These are phyloP conservation scores for Apteryx mantelli DNA, from an alignment of 2,113 vertebrate species.

Conservation along the genomic window DNA sequence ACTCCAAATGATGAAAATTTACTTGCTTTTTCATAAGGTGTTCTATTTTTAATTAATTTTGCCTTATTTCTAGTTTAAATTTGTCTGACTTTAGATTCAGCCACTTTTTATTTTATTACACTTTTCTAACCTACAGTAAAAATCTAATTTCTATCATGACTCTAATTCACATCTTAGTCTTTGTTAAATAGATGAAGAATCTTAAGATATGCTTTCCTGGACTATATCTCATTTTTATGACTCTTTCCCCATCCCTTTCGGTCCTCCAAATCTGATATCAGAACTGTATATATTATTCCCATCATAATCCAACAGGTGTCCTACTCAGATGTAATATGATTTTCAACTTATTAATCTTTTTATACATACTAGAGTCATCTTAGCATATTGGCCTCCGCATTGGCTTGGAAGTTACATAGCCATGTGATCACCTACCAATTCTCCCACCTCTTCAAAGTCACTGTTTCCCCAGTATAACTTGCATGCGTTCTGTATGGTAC, in stretches of 20 bases:
- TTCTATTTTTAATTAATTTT: slow-evolving; percentile 5
- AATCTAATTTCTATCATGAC: neutral
- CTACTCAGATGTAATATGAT: neutral
- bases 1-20: neutral
- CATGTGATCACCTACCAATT: neutral
- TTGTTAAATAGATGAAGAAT: neutral
- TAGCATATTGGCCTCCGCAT: neutral
- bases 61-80: neutral
- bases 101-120: neutral
- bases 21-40: neutral
- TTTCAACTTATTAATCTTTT: neutral
- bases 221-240: neutral
- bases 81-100: neutral
- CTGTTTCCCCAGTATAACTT: neutral
- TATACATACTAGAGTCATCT: neutral
- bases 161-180: neutral
- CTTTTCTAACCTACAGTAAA: neutral
- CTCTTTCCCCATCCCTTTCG: neutral
- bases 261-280: slow-evolving; percentile 1
- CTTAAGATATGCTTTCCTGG: neutral
- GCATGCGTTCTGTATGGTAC: neutral
- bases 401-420: neutral
- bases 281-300: neutral
- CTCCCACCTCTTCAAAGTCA: neutral
- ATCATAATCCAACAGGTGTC: neutral